A percentile compares a stretch with the other conserved stretches of the same genome.
Conservation (phyloP, 1,140 invertebrate species). For the Bombyx mandarina region DNA sequence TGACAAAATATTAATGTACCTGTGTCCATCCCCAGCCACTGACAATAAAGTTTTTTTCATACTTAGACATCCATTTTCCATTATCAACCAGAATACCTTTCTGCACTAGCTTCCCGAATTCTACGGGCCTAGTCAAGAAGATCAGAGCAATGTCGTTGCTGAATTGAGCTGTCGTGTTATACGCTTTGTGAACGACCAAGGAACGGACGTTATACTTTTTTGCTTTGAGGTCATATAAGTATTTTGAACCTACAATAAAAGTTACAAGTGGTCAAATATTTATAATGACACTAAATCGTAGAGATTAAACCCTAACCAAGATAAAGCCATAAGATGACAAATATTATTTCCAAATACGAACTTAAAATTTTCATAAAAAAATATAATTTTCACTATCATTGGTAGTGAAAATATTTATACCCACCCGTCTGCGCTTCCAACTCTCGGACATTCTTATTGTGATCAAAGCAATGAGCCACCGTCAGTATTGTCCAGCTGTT, state of each 20-base stretch:
- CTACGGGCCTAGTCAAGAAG: conserved; percentile 26
- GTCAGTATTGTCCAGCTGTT: conserved; percentile 38
- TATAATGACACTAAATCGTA: neutral
- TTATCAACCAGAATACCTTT: conserved; percentile 31
- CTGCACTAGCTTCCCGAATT: conserved; percentile 21
- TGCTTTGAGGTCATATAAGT: conserved; percentile 26
- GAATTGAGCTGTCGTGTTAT: conserved; percentile 29
- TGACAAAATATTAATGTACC: conserved; percentile 12
- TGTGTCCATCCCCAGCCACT: conserved; percentile 39
- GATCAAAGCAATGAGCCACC: conserved; percentile 41
- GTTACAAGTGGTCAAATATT: neutral
- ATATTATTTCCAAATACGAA: neutral
- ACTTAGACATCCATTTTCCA: conserved; percentile 29
- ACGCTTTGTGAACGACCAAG: conserved; percentile 32
- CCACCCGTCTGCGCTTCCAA: conserved; percentile 39
- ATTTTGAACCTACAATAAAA: conserved; percentile 27
- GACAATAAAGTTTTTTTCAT: conserved; percentile 26
- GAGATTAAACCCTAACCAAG: neutral
- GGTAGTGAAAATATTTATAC: conserved; percentile 5
- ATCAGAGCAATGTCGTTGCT: conserved; percentile 39
- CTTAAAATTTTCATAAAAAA: neutral
- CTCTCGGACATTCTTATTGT: conserved; percentile 25
- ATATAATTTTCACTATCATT: neutral
- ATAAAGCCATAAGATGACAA: neutral
- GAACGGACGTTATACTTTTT: conserved; percentile 17